These are phyloP conservation scores for Paramuricea clavata DNA, from an alignment of 92 coral and sea anemone genomes.

Conservation along the genomic window DNA sequence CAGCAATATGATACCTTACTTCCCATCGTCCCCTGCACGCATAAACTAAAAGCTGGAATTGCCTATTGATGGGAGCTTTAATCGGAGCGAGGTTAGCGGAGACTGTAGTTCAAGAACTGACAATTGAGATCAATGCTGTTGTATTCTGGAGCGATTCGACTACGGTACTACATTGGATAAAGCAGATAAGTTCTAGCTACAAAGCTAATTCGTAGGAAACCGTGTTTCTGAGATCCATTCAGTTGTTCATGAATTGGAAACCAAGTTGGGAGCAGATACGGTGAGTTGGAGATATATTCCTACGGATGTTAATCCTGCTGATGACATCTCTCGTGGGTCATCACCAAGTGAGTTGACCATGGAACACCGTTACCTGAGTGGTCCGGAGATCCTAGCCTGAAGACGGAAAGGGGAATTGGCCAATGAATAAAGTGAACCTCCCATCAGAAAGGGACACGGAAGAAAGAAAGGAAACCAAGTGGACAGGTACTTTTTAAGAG, in stretches of 20 bases:
- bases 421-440: conserved; percentile 2
- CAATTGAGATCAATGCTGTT: conserved; percentile 25
- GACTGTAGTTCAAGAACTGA: no score
- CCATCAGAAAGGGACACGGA: background rate
- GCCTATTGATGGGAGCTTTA: no score
- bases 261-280: conserved; percentile 36
- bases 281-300: conserved; percentile 17
- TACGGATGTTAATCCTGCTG: conserved; percentile 35
- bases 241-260: conserved; percentile 39
- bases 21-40: no score
- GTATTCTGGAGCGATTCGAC: conserved; percentile 46
- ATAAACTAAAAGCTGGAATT: no score
- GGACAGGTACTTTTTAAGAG: conserved; percentile 1
- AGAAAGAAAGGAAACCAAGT: background rate
- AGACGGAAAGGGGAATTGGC: conserved; percentile 1
- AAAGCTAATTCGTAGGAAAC: conserved; percentile 55
- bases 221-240: conserved; percentile 52
- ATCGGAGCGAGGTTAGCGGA: no score
- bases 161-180: conserved; percentile 50
- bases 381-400: conserved; percentile 11
- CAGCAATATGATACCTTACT: no score
- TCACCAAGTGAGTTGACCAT: background rate
- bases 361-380: background rate
- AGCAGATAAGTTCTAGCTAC: conserved; percentile 44
- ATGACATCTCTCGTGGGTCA: conserved; percentile 31